Percentiles rank a stretch among this genome's conserved stretches.
Conservation (phyloP, 2,113 vertebrate genomes). For the Cranoglanis bouderius region DNA sequence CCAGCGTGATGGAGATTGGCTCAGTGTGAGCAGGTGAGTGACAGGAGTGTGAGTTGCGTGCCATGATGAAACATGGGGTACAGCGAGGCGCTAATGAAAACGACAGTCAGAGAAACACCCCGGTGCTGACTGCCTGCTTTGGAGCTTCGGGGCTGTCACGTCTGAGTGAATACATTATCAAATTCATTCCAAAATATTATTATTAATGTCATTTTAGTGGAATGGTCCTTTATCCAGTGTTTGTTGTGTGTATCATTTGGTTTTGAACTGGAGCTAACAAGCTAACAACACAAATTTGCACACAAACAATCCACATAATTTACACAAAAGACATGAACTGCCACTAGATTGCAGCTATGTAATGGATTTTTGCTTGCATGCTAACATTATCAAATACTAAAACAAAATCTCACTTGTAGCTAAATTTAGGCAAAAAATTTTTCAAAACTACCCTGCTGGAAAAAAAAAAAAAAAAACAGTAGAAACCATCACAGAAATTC, state of each 20-base stretch:
- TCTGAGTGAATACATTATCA: neutral
- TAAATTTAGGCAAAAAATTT: neutral
- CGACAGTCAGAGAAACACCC: conserved; percentile 27
- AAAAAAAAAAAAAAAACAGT: too few species aligned
- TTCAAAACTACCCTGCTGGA: neutral
- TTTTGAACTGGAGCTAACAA: neutral
- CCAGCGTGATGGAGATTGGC: neutral
- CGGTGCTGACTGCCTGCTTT: conserved; percentile 11
- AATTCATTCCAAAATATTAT: neutral
- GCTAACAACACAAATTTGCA: neutral
- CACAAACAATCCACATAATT: neutral
- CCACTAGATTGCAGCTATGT: neutral
- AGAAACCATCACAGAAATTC: too few species aligned
- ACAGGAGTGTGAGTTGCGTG: conserved; percentile 11
- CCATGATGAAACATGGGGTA: conserved; percentile 40
- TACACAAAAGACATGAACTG: neutral
- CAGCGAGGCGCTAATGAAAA: conserved; percentile 22
- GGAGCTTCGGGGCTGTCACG: neutral
- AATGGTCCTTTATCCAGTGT: neutral
- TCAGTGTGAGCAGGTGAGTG: conserved; percentile 17
- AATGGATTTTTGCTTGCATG: neutral
- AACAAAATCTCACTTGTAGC: neutral
- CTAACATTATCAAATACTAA: neutral
- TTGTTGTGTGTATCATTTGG: neutral
- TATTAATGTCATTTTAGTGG: neutral